Conservation (phyloP, 1,140 invertebrate species). For the Marisa cornuarietis region DNA sequence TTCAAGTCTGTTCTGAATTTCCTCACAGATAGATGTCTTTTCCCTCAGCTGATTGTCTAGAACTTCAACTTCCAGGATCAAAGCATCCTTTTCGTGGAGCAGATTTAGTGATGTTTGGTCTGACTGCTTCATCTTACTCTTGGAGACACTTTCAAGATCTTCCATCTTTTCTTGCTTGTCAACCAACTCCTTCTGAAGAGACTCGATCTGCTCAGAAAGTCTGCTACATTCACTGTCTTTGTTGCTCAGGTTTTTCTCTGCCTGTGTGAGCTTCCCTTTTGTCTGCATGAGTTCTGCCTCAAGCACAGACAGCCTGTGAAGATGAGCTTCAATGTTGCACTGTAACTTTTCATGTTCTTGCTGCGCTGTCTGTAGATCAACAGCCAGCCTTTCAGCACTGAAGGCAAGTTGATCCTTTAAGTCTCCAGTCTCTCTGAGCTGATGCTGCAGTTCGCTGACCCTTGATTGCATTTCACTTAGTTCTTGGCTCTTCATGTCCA, state of each 20-base stretch:
- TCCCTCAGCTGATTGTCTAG: background rate
- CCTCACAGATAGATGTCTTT: background rate
- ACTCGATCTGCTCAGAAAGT: conserved; percentile 26
- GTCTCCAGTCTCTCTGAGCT: conserved; percentile 8
- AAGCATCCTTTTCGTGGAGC: background rate
- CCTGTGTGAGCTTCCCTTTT: conserved; percentile 1
- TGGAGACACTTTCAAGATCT: background rate
- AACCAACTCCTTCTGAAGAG: conserved; percentile 24
- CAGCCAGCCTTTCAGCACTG: background rate
- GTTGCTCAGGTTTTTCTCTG: conserved; percentile 5
- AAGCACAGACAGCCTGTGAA: conserved; percentile 6
- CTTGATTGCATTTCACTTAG: background rate
- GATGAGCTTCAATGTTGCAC: conserved; percentile 22
- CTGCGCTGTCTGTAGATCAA: background rate
- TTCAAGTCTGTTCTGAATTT: background rate
- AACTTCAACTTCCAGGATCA: background rate
- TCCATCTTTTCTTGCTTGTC: conserved; percentile 13
- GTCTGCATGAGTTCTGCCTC: conserved; percentile 8
- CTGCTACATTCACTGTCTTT: conserved; percentile 7
- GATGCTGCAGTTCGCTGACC: conserved; percentile 8
- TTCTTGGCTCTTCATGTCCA: conserved; percentile 29
- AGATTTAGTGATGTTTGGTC: background rate
- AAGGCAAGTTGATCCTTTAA: background rate
- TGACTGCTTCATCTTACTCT: background rate
- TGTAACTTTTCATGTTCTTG: conserved; percentile 26